Percentiles rank a stretch among this genome's conserved stretches.
Evolutionary conservation across 2,113 vertebrate species (phyloP).

Genomic region (Corydoras sp.): DNA sequence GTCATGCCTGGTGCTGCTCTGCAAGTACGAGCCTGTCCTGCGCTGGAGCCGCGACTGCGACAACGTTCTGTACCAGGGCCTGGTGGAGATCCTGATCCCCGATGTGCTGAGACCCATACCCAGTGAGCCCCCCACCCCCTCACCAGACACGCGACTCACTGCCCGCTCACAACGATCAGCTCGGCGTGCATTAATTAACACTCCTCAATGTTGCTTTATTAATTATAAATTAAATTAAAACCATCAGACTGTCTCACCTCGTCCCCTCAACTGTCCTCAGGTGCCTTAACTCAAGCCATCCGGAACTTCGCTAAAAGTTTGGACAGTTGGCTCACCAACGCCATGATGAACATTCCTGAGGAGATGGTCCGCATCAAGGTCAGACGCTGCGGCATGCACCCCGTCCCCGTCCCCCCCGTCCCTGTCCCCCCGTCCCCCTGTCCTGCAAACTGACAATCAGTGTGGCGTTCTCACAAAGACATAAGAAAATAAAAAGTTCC

Average conservation of each 20-base stretch:
- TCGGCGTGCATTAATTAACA: too few species aligned
- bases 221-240: too few species aligned
- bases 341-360: slow-evolving; percentile 92
- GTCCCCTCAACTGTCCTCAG: slow-evolving; percentile 46
- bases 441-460: too few species aligned
- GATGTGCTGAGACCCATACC: slow-evolving; percentile 90
- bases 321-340: slow-evolving; percentile 89
- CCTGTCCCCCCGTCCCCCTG: too few species aligned
- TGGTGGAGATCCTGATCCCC: slow-evolving; percentile 89
- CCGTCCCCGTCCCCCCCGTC: too few species aligned
- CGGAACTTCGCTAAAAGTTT: slow-evolving; percentile 93
- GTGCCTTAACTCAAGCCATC: slow-evolving; percentile 96
- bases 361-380: slow-evolving; percentile 92
- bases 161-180: too few species aligned
- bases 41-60: slow-evolving; percentile 88
- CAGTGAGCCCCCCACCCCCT: slow-evolving; percentile 67
- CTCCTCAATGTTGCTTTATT: too few species aligned
- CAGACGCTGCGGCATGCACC: neutral
- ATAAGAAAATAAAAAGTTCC: too few species aligned
- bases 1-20: slow-evolving; percentile 80
- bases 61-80: slow-evolving; percentile 84
- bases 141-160: too few species aligned
- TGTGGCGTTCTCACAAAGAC: too few species aligned
- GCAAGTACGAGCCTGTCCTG: slow-evolving; percentile 88
- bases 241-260: too few species aligned